These are phyloP conservation scores for Strigamia maritima DNA, from an alignment of 2,888 invertebrate genomes.

Conservation along the genomic window DNA sequence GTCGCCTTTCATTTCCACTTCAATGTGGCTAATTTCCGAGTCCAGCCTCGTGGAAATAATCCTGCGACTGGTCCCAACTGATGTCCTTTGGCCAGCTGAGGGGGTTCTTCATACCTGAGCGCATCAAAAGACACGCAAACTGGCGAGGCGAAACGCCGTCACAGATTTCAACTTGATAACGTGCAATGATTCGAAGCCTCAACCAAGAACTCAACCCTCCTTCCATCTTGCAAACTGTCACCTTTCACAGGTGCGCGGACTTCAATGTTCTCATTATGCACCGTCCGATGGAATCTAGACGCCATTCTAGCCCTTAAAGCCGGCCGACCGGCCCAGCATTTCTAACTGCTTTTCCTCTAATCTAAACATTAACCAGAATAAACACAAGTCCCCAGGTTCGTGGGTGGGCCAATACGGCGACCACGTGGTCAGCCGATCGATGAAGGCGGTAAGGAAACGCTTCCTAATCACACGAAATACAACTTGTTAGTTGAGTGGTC, in stretches of 20 bases:
- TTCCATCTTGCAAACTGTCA: neutral
- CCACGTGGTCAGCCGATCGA: slow-evolving; percentile 4
- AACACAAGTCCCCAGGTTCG: neutral
- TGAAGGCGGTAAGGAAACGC: neutral
- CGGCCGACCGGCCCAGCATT: too few species aligned
- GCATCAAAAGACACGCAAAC: slow-evolving; percentile 4
- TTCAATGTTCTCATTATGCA: slow-evolving; percentile 4
- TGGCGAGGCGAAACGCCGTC: slow-evolving; percentile 4
- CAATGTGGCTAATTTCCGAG: slow-evolving; percentile 34
- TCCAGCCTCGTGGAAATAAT: neutral
- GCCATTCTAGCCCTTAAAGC: too few species aligned
- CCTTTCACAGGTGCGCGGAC: neutral
- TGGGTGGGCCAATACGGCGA: slow-evolving; percentile 4
- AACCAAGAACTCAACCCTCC: too few species aligned
- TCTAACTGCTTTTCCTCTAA: neutral
- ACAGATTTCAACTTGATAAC: slow-evolving; percentile 4
- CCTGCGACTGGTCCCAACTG: neutral
- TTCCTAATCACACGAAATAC: slow-evolving; percentile 4
- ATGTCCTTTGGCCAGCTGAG: slow-evolving; percentile 4
- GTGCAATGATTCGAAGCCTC: neutral
- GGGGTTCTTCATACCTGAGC: neutral
- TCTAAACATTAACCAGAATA: neutral
- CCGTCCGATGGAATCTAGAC: neutral
- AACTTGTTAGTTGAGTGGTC: slow-evolving; percentile 4
- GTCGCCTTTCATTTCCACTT: slow-evolving; percentile 31